phyloP scores from a whole-genome alignment of 2,888 invertebrate genomes.

The Meloe dianella region DNA sequence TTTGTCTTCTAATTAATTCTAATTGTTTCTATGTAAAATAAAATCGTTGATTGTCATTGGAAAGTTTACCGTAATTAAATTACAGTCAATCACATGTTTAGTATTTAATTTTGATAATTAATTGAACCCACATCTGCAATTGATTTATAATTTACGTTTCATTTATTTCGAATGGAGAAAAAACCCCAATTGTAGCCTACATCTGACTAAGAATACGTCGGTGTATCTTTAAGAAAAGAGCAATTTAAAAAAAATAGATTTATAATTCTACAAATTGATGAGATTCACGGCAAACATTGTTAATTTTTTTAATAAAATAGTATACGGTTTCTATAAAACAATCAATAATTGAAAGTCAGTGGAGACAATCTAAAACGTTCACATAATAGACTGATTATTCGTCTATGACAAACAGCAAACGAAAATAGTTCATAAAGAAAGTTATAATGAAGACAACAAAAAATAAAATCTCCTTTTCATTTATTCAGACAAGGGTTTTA shows the following conservation, averaged over 20 bases:
- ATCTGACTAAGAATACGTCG: too few relatives aligned
- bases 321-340: too few relatives aligned
- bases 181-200: too few relatives aligned
- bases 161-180: too few relatives aligned
- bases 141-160: background rate
- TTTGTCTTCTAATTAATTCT: too few relatives aligned
- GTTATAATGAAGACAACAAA: background rate
- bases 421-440: background rate
- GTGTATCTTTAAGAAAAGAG: too few relatives aligned
- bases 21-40: background rate
- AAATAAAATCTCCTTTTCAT: background rate
- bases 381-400: background rate
- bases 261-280: too few relatives aligned
- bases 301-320: background rate
- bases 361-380: background rate
- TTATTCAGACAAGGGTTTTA: background rate
- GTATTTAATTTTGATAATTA: background rate
- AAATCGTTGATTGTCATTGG: background rate
- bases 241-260: too few relatives aligned
- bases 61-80: background rate
- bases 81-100: background rate
- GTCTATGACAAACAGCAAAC: background rate
- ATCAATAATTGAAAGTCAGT: background rate
- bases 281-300: too few relatives aligned
- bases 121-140: background rate